A percentile compares a stretch with the other conserved stretches of the same genome.
Conservation (phyloP, 2,888 invertebrate genomes). For the Dicranocentrus wangi region DNA sequence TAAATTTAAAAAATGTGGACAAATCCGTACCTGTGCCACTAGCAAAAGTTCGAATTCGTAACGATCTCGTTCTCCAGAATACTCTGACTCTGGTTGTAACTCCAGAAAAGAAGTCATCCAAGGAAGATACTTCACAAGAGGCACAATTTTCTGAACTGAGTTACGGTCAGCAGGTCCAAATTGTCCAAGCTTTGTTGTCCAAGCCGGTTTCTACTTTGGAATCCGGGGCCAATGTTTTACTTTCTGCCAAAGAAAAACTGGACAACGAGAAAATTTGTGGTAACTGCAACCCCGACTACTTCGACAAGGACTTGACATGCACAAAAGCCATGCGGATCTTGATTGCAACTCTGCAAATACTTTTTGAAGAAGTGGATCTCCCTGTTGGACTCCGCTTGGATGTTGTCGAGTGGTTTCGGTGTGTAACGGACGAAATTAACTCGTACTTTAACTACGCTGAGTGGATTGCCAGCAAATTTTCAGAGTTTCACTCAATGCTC, state of each 20-base stretch:
- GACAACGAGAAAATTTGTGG: neutral
- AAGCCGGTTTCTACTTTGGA: neutral
- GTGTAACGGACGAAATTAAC: conserved; percentile 26
- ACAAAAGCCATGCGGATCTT: conserved; percentile 26
- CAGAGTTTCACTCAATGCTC: conserved; percentile 51
- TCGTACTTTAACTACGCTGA: conserved; percentile 29
- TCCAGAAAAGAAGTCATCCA: conserved; percentile 7
- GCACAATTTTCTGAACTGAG: conserved; percentile 34
- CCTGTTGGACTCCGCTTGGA: conserved; percentile 1
- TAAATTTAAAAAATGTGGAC: neutral
- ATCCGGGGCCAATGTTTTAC: neutral
- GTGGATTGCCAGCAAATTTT: conserved; percentile 44
- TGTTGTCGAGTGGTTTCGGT: conserved; percentile 22
- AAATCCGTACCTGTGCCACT: neutral
- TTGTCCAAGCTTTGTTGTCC: conserved; percentile 27
- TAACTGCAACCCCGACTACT: neutral
- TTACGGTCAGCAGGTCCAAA: conserved; percentile 26
- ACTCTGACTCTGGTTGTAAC: neutral
- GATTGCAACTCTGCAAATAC: conserved; percentile 7
- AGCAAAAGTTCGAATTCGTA: neutral
- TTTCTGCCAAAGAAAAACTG: neutral
- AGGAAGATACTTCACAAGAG: neutral
- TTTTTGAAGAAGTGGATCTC: conserved; percentile 36
- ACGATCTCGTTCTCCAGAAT: conserved; percentile 13
- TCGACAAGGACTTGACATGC: conserved; percentile 15